Base-by-base conservation (phyloP, 2,797 vertebrate genomes). In the Danio aesculapii region DNA sequence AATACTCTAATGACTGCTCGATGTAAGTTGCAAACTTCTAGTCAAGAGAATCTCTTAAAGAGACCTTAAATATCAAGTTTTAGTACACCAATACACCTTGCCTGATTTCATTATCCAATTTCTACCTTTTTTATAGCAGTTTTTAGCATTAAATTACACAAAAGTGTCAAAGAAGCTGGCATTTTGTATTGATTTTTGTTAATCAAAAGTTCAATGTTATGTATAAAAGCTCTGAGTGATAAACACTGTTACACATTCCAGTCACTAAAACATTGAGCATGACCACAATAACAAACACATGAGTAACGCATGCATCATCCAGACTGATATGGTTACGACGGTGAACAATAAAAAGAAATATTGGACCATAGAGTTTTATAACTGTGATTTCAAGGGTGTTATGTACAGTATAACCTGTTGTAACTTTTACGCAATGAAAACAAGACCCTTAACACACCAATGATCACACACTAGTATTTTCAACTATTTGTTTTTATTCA, bases 261-360 rank as follows among this genome's bases (percentile, higher is more conserved):
- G 14, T 8, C 16, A 2, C 14, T n/a, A 68, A 59, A 77, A 57
- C 57, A 59, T 14, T 41, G 21, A 49, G 66, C 30, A 75, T 69
- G 58, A 80, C 77, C 17, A 39, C 73, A 59, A 77, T 43, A 30
- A 59, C 49, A 73, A 75, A 47, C 47, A 41, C 16, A 53, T 39
- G 8, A 61, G 43, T 72, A 49, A 50, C 13, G 16, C n/a, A 55
- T 64, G 57, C 57, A 61, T 81, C 47, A 78, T 50, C 64, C 4
- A 39, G 6, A 61, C 19, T 17, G 41, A 49, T 74, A 17, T 14
- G 1, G 13, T 64, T 67, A 67, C 69, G 39, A 58, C 30, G 3
- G 30, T 30, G 12, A 47, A 41, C 16, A 70, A 68, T 75, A 49
- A 16, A 58, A 52, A 0, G 11, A 6, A 43, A 30, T 0, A 61